A percentile compares a stretch with the other conserved stretches of the same genome.
Conservation (phyloP, 2,888 invertebrate species). For the Callyntrura guangdongensis region DNA sequence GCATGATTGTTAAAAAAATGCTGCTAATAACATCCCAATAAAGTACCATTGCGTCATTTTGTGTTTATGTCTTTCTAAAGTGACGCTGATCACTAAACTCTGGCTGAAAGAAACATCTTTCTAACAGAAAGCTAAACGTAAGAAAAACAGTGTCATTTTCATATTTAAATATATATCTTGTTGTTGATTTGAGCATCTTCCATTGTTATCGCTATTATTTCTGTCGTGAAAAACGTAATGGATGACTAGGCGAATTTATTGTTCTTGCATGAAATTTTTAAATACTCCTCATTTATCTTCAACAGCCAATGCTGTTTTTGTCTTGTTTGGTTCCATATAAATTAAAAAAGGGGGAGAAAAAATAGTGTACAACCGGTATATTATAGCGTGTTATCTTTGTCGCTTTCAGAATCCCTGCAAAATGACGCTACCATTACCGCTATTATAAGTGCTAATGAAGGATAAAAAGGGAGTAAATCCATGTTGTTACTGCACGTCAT, state of each 20-base stretch:
- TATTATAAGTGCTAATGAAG: conserved; percentile 66
- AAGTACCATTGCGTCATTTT: conserved; percentile 22
- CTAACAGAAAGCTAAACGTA: conserved; percentile 15
- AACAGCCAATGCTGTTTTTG: conserved; percentile 23
- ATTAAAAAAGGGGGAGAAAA: conserved; percentile 46
- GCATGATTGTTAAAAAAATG: background rate
- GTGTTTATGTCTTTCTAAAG: background rate
- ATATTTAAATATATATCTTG: conserved; percentile 24
- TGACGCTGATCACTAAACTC: background rate
- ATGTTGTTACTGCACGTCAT: conserved; percentile 27
- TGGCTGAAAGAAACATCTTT: background rate
- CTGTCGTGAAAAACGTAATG: conserved; percentile 46
- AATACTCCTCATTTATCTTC: conserved; percentile 62
- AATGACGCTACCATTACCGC: background rate
- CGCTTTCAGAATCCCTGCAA: conserved; percentile 37
- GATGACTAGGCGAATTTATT: conserved; percentile 68
- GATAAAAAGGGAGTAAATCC: conserved; percentile 64
- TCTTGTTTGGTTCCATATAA: conserved; percentile 27
- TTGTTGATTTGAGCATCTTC: conserved; percentile 57
- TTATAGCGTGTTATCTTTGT: conserved; percentile 40
- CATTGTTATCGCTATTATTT: conserved; percentile 11
- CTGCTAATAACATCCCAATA: conserved; percentile 6
- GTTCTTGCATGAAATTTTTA: conserved; percentile 72
- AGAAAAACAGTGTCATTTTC: conserved; percentile 43
- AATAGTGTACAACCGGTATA: background rate